Evolutionary conservation across 2,797 vertebrate species (phyloP), one percentile per base, ranked within the genome.

Genomic region (Microhierax caerulescens): DNA sequence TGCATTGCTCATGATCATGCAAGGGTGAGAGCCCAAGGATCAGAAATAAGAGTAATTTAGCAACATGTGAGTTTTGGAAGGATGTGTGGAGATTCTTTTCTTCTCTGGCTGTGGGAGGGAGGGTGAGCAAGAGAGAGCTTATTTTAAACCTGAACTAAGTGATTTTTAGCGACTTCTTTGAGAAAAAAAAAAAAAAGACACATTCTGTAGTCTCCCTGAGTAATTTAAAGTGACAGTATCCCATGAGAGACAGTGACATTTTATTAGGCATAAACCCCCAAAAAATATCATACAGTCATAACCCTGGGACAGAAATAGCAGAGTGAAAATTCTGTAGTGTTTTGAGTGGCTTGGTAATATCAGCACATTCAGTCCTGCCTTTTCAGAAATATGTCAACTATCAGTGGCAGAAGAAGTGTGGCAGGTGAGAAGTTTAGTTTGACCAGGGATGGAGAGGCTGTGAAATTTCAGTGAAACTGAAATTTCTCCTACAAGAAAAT

Each of bases 201-300:
- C 21, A 75, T 47, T 88, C 47, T 39, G 47, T 72, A 92, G 70
- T 86, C 36, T 95, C 74, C 28, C 47, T 63, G 69, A 95, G 53
- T 77, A 93, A 94, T 72, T 94, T 95, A 75, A 94, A 89, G 82
- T 78, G 85, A 88, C 68, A 92, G 87, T 90, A 92, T 65, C 39
- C 2, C 2, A 73, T 83, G 78, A 89, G 90, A 89, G 89, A 92
- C 65, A 90, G 74, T 50, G 79, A 41, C 11, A 28, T 92, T 94
- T 91, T 93, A 91, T 88, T 92, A 77, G 73, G 56, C 59, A 89
- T 73, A 84, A 95, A 51, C n/a, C 39, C 39, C 34, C 82, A 76
- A 88, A 86, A 92, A 93, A 82, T 79, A 76, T 88, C 60, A 87
- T 56, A 50, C 60, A 89, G 56, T 82, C 16, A 1, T 89, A 96